These are phyloP conservation scores for Pocillopora meandrina DNA, from an alignment of 92 coral and sea anemone genomes.

Conservation along the genomic window DNA sequence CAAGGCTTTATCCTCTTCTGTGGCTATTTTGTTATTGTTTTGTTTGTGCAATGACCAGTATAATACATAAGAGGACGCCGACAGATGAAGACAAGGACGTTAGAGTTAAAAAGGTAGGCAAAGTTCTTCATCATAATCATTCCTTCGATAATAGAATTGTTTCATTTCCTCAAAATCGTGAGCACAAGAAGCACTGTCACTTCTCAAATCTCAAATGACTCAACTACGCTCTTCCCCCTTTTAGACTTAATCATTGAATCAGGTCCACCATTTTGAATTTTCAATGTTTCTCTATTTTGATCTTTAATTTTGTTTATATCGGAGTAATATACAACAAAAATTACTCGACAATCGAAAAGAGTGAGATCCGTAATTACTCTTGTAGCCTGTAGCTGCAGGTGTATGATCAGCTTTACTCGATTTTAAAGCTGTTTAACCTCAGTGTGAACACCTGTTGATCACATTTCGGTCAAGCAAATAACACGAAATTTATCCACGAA, in stretches of 20 bases:
- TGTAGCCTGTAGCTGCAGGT: neutral
- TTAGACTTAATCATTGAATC: neutral
- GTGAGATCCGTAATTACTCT: neutral
- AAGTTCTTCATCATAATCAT: neutral
- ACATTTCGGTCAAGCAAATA: neutral
- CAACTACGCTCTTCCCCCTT: neutral
- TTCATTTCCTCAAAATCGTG: neutral
- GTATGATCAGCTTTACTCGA: neutral
- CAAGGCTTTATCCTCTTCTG: neutral
- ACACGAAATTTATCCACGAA: neutral
- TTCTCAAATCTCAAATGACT: neutral
- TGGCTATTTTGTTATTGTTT: conserved; percentile 31
- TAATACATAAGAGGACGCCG: conserved; percentile 26
- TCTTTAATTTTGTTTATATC: neutral
- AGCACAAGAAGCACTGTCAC: neutral
- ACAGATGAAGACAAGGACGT: conserved; percentile 23
- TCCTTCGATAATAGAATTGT: neutral
- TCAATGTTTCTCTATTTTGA: neutral
- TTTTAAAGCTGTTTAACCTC: neutral
- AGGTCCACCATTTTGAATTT: conserved; percentile 25
- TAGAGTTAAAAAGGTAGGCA: conserved; percentile 46
- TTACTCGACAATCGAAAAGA: neutral
- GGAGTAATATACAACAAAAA: neutral
- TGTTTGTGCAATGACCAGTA: conserved; percentile 11
- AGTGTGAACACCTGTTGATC: neutral